Base-by-base conservation (phyloP, 2,113 vertebrate species). In the Prionailurus viverrinus region DNA sequence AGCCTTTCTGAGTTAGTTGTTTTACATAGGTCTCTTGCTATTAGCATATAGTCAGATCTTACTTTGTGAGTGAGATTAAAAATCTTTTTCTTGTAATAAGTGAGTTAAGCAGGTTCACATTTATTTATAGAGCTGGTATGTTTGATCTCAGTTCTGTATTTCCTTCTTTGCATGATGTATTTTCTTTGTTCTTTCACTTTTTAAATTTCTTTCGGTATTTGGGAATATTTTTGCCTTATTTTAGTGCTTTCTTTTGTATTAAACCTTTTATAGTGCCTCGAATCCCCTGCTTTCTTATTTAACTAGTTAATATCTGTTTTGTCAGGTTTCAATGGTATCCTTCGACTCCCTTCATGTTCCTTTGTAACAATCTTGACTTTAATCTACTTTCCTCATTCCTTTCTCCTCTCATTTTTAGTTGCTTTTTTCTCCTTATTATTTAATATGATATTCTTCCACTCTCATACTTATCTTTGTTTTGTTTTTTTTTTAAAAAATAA, bases 1-100 rank as follows among this genome's bases (percentile, higher is more conserved):
- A 94, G 55, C 31, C 29, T 78, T 94, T 91, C 41, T 51, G 31
- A 83, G 88, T 73, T 31, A 25, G 33, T 88, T 31, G 5, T 93
- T 93, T 90, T 33, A 86, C n/a, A 27, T 53, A 53, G 41, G 29
- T 19, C 45, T 93, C 25, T 91, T 91, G 66, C 73, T 94, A 48
- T 66, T 3, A 21, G 13, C 31, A 81, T 86, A 86, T 73, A 92
- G 33, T 66, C 69, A 53, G 13, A 9, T 79, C 48, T 95, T 92
- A 63, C n/a, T 81, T 94, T 83, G 58, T 94, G 27, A 92, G 58
- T 66, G 58, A 94, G 87, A 61, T 23, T 94, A 25, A 96, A 90
- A 85, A n/a, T 53, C 15, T 91, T 80, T 86, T 80, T 85, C 63
- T 65, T 83, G 14, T 89, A 63, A 73, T 36, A 86, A 84, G 33